Percentiles rank a stretch among this genome's conserved stretches.
phyloP scores from a whole-genome alignment of 2,888 invertebrate genomes.

The Sinohyriopsis cumingii region DNA sequence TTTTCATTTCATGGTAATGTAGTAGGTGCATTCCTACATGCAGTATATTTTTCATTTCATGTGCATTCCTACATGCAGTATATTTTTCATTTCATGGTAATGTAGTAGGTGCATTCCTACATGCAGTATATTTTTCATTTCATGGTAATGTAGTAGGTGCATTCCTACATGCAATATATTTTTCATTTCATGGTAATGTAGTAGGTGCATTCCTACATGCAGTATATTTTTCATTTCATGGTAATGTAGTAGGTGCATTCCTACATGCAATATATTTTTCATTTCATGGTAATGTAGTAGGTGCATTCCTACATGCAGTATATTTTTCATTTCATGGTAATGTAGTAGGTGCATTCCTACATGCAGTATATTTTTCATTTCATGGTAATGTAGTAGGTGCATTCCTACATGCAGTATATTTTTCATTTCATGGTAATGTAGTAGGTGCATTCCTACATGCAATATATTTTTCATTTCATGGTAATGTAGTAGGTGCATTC shows the following conservation, averaged over 20 bases:
- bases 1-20: constrained; percentile 37
- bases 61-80: no score
- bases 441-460: background rate
- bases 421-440: constrained; percentile 37
- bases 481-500: constrained; percentile 15
- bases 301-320: no score
- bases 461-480: constrained; percentile 22
- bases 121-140: no score
- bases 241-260: constrained; percentile 15
- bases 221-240: constrained; percentile 21
- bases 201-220: background rate
- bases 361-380: no score
- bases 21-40: background rate
- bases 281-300: constrained; percentile 35
- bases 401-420: no score
- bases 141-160: constrained; percentile 31
- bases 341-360: background rate
- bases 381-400: constrained; percentile 31
- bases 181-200: constrained; percentile 37
- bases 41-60: no score
- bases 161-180: no score
- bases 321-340: constrained; percentile 36
- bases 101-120: background rate
- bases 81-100: constrained; percentile 36
- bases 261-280: no score